A percentile compares a stretch with the other conserved stretches of the same genome.
Conservation (phyloP, 64 coral and sea anemone species). For the Astreopora myriophthalma region DNA sequence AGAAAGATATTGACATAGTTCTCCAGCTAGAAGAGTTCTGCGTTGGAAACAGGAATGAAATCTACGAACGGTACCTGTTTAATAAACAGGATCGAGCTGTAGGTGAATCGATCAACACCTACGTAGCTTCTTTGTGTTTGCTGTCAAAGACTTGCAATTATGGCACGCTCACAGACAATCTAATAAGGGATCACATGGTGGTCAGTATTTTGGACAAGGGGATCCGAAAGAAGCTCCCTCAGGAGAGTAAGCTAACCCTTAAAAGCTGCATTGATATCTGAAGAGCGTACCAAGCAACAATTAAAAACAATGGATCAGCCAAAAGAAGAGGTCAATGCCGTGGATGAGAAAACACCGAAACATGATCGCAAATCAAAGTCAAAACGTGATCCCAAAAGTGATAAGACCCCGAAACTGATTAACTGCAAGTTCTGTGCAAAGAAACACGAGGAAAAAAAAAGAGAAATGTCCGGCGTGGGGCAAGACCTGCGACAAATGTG, state of each 20-base stretch:
- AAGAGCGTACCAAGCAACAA: background rate
- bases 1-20: constrained; percentile 8
- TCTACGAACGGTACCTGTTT: constrained; percentile 53
- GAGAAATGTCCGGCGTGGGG: no score
- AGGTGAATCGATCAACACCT: no score
- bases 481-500: no score
- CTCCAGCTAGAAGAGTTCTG: constrained; percentile 46
- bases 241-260: background rate
- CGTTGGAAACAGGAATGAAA: constrained; percentile 42
- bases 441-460: constrained; percentile 5
- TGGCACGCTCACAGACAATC: background rate
- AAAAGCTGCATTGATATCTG: constrained; percentile 18
- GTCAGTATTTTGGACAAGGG: constrained; percentile 6
- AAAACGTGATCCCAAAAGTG: background rate
- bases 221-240: background rate
- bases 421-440: constrained; percentile 63
- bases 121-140: no score
- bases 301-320: background rate
- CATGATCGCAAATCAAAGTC: background rate
- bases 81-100: no score
- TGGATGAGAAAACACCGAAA: background rate
- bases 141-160: constrained; percentile 44
- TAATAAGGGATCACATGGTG: constrained; percentile 1
- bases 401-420: background rate
- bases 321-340: background rate